These are phyloP conservation scores for Physocephala rufipes DNA, from an alignment of 2,888 invertebrate species.

Conservation along the genomic window DNA sequence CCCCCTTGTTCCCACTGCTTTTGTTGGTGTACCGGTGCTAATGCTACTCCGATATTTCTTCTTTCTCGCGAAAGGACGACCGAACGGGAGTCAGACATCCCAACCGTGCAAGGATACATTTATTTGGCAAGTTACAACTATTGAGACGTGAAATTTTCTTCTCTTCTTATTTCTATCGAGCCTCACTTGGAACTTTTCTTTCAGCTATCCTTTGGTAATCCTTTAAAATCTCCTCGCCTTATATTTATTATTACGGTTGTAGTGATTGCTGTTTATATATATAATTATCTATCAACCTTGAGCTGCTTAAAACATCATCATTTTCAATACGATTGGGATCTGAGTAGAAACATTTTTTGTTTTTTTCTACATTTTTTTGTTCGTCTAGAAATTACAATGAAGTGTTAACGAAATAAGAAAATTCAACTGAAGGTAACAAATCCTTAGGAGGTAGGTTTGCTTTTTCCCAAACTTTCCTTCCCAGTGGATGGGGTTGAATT, in stretches of 20 bases:
- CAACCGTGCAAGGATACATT: constrained; percentile 29
- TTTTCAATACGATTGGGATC: too few relatives aligned
- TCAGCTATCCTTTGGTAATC: too few relatives aligned
- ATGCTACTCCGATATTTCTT: background rate
- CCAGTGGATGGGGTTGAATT: too few relatives aligned
- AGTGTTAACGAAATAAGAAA: constrained; percentile 13
- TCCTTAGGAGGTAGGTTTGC: too few relatives aligned
- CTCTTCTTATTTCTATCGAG: background rate
- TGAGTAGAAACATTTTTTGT: too few relatives aligned
- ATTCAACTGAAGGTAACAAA: too few relatives aligned
- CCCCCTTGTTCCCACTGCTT: constrained; percentile 13
- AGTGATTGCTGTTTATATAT: too few relatives aligned
- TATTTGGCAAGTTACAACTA: constrained; percentile 17
- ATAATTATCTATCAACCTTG: too few relatives aligned
- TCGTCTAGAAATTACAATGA: constrained; percentile 33
- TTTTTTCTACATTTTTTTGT: constrained; percentile 6
- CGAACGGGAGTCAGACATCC: background rate
- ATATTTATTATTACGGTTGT: too few relatives aligned
- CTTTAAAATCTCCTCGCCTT: too few relatives aligned
- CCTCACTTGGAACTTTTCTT: background rate
- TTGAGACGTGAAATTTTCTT: background rate
- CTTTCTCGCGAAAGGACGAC: background rate
- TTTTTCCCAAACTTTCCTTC: too few relatives aligned
- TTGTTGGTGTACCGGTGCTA: background rate
- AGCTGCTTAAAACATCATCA: too few relatives aligned